These are phyloP conservation scores for Scelioninae gen. 2 DNA, from an alignment of 2,888 invertebrate genomes.

Conservation along the genomic window DNA sequence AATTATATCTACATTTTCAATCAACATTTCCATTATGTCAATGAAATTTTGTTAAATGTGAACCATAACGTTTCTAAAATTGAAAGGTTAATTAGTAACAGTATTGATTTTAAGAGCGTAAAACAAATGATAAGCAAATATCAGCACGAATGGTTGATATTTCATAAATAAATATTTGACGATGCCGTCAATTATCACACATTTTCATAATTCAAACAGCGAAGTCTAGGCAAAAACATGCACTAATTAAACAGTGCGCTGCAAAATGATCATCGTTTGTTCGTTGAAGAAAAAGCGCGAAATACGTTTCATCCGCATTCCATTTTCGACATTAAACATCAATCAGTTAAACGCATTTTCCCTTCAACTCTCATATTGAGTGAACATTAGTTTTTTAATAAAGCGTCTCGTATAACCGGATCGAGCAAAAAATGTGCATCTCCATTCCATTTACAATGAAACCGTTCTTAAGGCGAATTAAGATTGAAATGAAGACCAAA, in stretches of 20 bases:
- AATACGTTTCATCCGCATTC: not conserved
- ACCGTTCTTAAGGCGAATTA: too few species aligned
- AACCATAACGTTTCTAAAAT: not conserved
- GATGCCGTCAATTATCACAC: slow-evolving; percentile 26
- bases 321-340: slow-evolving; percentile 7
- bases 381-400: too few species aligned
- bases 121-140: slow-evolving; percentile 25
- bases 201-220: slow-evolving; percentile 33
- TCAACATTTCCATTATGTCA: too few species aligned
- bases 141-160: slow-evolving; percentile 1
- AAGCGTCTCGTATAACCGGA: too few species aligned
- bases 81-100: slow-evolving; percentile 12
- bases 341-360: slow-evolving; percentile 12
- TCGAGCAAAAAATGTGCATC: too few species aligned
- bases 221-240: not conserved
- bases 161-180: slow-evolving; percentile 25
- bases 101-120: slow-evolving; percentile 25
- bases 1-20: too few species aligned
- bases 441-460: too few species aligned
- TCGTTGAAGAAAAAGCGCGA: not conserved
- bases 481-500: slow-evolving; percentile 21
- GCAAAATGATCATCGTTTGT: not conserved
- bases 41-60: too few species aligned
- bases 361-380: too few species aligned
- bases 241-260: slow-evolving; percentile 1